These are phyloP conservation scores for Hirtodrosophila histrioides DNA, from an alignment of 2,888 invertebrate species.

Conservation along the genomic window DNA sequence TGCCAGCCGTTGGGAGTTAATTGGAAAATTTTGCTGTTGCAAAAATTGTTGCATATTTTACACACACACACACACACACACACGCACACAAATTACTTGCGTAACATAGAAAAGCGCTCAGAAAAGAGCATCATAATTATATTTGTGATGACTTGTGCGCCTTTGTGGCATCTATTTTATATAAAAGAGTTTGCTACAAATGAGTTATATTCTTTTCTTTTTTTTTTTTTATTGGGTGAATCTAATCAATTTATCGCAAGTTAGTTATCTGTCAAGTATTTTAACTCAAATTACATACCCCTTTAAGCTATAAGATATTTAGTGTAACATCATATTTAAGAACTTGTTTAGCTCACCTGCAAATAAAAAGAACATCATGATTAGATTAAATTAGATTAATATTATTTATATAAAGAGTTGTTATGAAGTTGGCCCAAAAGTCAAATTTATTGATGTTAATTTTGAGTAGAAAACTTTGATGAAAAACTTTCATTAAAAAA, in stretches of 20 bases:
- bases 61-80: constrained; percentile 3
- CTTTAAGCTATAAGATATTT: neutral
- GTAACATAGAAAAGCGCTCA: neutral
- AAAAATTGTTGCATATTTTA: constrained; percentile 63
- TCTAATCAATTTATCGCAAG: neutral
- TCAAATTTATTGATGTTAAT: neutral
- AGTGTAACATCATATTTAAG: neutral
- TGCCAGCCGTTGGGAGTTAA: constrained; percentile 20
- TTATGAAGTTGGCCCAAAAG: no score
- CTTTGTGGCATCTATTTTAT: constrained; percentile 10
- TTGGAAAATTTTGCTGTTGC: constrained; percentile 36
- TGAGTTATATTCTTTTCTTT: neutral
- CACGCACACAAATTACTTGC: no score
- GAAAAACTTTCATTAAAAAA: no score
- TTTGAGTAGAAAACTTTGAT: no score
- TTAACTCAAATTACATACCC: constrained; percentile 17
- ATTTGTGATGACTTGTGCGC: constrained; percentile 24
- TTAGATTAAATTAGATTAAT: neutral
- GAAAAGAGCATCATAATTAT: constrained; percentile 24
- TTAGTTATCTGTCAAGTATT: neutral
- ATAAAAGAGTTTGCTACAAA: neutral
- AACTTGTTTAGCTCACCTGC: constrained; percentile 54
- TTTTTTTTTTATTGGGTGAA: neutral
- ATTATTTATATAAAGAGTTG: neutral
- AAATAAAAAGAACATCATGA: constrained; percentile 32